These are phyloP conservation scores for Dicaeum eximium DNA, from an alignment of 2,113 vertebrate species.

Conservation along the genomic window DNA sequence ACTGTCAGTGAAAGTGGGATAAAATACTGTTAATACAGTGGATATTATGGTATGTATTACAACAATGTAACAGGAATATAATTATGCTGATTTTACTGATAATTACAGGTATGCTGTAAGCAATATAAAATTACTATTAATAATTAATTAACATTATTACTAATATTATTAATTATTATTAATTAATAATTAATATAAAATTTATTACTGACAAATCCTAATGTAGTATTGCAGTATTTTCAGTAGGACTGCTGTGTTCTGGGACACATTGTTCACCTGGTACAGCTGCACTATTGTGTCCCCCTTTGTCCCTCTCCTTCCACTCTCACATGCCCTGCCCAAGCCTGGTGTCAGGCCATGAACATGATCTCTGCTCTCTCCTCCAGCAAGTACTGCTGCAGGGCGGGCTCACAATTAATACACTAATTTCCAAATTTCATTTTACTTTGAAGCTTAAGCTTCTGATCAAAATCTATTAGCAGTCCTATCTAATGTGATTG, in stretches of 20 bases:
- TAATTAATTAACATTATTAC: too few species aligned
- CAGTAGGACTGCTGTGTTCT: not conserved
- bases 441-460: not conserved
- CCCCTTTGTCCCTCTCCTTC: not conserved
- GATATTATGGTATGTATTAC: not conserved
- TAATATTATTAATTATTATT: too few species aligned
- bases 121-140: not conserved
- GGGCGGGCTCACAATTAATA: not conserved
- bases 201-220: not conserved
- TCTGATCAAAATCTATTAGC: not conserved
- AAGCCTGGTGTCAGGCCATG: not conserved
- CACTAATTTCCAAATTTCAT: not conserved
- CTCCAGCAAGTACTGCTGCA: not conserved
- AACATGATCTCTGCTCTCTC: not conserved
- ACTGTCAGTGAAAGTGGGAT: not conserved
- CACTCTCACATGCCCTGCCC: not conserved
- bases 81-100: not conserved
- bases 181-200: not conserved
- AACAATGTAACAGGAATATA: not conserved
- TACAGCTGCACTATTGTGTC: not conserved
- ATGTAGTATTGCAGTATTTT: not conserved
- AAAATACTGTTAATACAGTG: not conserved
- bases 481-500: not conserved
- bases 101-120: not conserved
- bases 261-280: not conserved